A percentile compares a stretch with the other conserved stretches of the same genome.
Evolutionary conservation across 2,797 vertebrate genomes (phyloP).

Genomic region (Heliangelus exortis): DNA sequence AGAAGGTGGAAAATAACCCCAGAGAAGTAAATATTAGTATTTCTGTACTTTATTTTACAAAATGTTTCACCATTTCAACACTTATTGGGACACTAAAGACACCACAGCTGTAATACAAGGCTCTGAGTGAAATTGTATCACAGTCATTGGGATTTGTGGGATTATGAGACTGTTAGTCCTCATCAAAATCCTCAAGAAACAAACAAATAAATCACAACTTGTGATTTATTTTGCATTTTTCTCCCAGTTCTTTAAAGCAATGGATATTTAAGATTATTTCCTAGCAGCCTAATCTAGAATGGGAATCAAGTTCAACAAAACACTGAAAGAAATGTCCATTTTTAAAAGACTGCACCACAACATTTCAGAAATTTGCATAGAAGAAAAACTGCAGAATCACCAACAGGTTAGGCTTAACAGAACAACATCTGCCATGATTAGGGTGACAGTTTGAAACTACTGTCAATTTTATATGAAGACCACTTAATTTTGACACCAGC

Average conservation of each 20-base stretch:
- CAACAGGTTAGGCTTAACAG: background rate
- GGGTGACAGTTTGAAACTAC: background rate
- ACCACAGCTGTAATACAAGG: background rate
- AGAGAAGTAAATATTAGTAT: background rate
- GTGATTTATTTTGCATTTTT: background rate
- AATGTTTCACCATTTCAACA: background rate
- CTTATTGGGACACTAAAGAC: background rate
- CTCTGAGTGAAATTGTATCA: background rate
- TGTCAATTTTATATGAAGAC: background rate
- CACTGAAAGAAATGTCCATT: background rate
- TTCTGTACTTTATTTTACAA: background rate
- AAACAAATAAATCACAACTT: background rate
- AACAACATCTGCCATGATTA: background rate
- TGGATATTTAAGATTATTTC: background rate
- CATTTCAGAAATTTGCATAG: fast-evolving
- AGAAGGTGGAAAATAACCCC: background rate
- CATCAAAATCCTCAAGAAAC: background rate
- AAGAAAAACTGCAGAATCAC: background rate
- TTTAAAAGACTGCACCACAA: background rate
- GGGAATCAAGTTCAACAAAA: background rate
- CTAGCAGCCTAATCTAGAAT: background rate
- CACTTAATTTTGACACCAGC: background rate
- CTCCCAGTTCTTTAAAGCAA: background rate
- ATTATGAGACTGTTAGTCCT: background rate
- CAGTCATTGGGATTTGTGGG: background rate